phyloP scores from a whole-genome alignment of 1,140 invertebrate genomes.

The Drosophila arizonae region DNA sequence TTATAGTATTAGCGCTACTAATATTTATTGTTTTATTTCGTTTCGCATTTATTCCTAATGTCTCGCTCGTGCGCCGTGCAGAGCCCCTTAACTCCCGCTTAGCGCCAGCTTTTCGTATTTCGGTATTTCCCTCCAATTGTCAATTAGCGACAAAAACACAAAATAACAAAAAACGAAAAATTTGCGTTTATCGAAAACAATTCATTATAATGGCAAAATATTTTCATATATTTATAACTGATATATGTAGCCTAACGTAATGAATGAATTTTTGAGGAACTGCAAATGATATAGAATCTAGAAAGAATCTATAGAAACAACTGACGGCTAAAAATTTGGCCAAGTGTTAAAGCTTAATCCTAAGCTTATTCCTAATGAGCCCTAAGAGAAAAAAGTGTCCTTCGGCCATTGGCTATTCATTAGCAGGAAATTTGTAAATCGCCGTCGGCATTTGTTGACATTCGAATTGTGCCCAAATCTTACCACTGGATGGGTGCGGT shows the following conservation, averaged over 20 bases:
- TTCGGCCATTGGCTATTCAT: too few relatives aligned
- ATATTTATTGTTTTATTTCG: conserved; percentile 1
- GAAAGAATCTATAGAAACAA: too few relatives aligned
- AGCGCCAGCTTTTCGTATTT: not conserved
- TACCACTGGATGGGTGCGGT: conserved; percentile 65
- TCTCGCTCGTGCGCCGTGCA: not conserved
- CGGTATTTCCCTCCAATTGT: conserved; percentile 36
- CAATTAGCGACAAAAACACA: conserved; percentile 33
- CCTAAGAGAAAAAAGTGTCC: too few relatives aligned
- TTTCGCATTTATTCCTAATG: not conserved
- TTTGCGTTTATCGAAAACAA: not conserved
- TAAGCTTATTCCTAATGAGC: too few relatives aligned
- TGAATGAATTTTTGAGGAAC: not conserved
- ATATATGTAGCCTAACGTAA: too few relatives aligned
- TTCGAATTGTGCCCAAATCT: conserved; percentile 23
- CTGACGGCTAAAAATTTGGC: not conserved
- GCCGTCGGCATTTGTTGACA: conserved; percentile 52
- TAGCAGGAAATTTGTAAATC: too few relatives aligned
- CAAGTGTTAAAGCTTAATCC: too few relatives aligned
- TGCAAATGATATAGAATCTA: too few relatives aligned
- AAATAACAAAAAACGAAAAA: conserved; percentile 16
- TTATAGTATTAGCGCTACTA: conserved; percentile 3
- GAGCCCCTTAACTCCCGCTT: not conserved
- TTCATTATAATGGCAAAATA: not conserved
- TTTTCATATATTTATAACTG: too few relatives aligned